Base-by-base conservation (phyloP, 2,797 vertebrate species). In the Antrozous pallidus region DNA sequence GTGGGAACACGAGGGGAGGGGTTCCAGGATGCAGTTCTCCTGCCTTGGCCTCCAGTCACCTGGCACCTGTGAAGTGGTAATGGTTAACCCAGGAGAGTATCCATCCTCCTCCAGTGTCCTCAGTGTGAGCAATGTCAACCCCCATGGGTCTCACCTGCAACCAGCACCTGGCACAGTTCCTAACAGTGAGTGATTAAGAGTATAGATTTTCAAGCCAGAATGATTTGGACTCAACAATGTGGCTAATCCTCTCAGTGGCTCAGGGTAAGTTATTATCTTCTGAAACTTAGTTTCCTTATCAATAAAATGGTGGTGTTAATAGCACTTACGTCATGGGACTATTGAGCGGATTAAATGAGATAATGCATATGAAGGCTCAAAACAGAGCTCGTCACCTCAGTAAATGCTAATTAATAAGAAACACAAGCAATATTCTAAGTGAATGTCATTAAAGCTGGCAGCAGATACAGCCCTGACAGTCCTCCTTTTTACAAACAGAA, bases 31-130 rank as follows among this genome's bases (percentile, higher is more conserved):
- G 24, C 28, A 63, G 26, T 89, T 84, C 69, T 36, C 74, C 3
- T 20, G 47, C 91, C 56, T 74, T 47, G 83, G n/a, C 79, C 42
- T 88, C 81, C 67, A 93, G 95, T 90, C 90, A 45, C 31, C 58
- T 77, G 96, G 93, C 95, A 90, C 75, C 40, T 96, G 96, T n/a
- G 74, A 8, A 85, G 73, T 22, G 94, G 90, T 40, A 95, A 92
- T 92, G 90, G 85, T 97, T 97, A 93, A 84, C 79, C 75, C 78
- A 31, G 82, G 86, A 97, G 94, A 87, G 36, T 24, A 38, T 65
- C 63, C 47, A 45, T 24, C 12, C 4, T 83, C 63, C 95, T 97
- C 89, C 9, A 58, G 38, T 95, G 94, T 96, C 94, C 81, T 0
- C 26, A 56, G 14, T 12, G 70, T 4, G 65, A 90, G 5, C 12